Percentiles rank a stretch among this genome's conserved stretches.
Conservation (phyloP, 2,888 invertebrate genomes). For the Athrips mouffetella region DNA sequence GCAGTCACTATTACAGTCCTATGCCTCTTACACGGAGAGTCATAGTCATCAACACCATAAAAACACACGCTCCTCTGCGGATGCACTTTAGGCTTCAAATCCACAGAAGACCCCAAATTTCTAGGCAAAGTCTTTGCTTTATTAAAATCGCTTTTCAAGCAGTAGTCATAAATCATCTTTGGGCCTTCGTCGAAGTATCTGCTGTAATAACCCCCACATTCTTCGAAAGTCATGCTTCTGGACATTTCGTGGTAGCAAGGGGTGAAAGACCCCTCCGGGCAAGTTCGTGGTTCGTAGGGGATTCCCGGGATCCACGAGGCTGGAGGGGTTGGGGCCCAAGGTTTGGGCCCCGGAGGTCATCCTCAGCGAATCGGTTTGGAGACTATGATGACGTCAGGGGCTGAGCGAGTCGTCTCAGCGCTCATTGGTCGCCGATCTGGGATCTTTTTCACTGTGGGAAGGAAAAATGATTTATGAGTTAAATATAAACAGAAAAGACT, state of each 20-base stretch:
- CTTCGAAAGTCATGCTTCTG: conserved; percentile 55
- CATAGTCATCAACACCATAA: conserved; percentile 46
- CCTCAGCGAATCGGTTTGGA: conserved; percentile 77
- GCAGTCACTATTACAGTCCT: conserved; percentile 57
- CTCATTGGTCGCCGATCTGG: conserved; percentile 83
- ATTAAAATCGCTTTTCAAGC: conserved; percentile 64
- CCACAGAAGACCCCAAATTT: conserved; percentile 57
- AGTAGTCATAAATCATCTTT: conserved; percentile 60
- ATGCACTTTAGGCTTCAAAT: conserved; percentile 45
- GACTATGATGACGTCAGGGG: conserved; percentile 91
- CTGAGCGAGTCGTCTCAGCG: conserved; percentile 91
- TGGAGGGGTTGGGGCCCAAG: conserved; percentile 70
- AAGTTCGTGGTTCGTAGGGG: conserved; percentile 44
- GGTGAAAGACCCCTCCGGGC: conserved; percentile 58
- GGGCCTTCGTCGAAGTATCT: conserved; percentile 62
- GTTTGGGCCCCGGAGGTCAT: conserved; percentile 70
- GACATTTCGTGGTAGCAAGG: conserved; percentile 41
- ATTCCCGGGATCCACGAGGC: conserved; percentile 41
- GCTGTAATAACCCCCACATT: conserved; percentile 62
- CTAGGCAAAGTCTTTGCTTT: conserved; percentile 63
- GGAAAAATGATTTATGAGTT: not conserved
- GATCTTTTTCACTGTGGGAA: conserved; percentile 64
- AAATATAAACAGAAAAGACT: too few species aligned
- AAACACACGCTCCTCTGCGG: conserved; percentile 60
- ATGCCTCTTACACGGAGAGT: conserved; percentile 37